Base-by-base conservation (phyloP, 37 sponge, comb jelly and placozoan species). In the Aplysina aerophoba region DNA sequence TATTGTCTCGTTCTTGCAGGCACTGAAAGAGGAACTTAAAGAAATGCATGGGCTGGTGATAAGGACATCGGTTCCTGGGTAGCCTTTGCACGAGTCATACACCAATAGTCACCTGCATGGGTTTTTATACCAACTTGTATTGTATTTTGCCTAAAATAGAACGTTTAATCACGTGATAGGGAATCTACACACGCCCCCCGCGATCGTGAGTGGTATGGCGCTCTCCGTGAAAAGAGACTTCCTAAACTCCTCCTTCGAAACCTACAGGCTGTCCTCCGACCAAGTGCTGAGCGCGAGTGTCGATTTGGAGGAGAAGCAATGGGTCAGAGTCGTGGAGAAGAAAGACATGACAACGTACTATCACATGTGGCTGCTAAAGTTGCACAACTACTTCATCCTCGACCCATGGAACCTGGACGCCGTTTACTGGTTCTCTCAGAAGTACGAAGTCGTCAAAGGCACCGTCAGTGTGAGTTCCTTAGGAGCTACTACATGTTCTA, bases 1-100 rank as follows among this genome's bases (percentile, higher is more conserved):
- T n/a, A n/a, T n/a, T n/a, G n/a, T n/a, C n/a, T n/a, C n/a, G n/a
- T 67, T 39, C 34, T 54, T 80, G 14, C 85, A 93, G 93, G 93
- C 93, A 25, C 50, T 93, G 30, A 86, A 73, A 55, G 93, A 89
- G 58, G 93, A 89, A 56, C 30, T 93, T 15, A 86, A 86, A 58
- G 24, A 35, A 21, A 50, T 93, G 30, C 93, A 93, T 77, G 90
- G 90, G 0, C 58, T 93, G 24, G 83, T 84, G 8, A 89, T 93
- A 41, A 74, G 62, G 68, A 93, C 89, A 78, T 31, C 30, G 11
- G 12, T 69, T 39, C 84, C 84, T 3, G 56, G 31, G 20, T 81
- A 57, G 25, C n/a, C 22, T n/a, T n/a, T 31, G 24, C 58, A 16
- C 6, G 4, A 24, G 14, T 4, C 34, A n/a, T 74, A 4, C 27